Base-by-base conservation (phyloP, 2,888 invertebrate species). In the Petrolisthes cinctipes region DNA sequence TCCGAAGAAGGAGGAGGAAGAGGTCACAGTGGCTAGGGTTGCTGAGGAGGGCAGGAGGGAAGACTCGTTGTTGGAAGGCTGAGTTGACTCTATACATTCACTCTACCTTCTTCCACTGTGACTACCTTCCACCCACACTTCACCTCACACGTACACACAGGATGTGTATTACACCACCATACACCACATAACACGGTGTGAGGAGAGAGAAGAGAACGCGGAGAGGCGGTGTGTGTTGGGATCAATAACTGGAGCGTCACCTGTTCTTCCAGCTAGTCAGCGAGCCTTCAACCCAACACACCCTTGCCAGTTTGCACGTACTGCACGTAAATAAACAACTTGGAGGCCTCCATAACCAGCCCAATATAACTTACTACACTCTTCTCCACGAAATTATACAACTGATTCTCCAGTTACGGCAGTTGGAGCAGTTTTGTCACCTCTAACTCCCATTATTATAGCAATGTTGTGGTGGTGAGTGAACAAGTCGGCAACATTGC, bases 211-310 rank as follows among this genome's bases (percentile, higher is more conserved):
- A 51, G n/a, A 37, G 51, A 68, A 17, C 37, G 14, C 53, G 68
- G 17, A n/a, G 66, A 79, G 79, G 68, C 51, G n/a, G 82, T n/a
- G 53, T 23, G 37, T 23, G 68, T 7, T 37, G 37, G 79, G 79
- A 85, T 85, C 85, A 85, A 85, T 85, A 85, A 78, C 57, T 37
- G 68, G 66, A 54, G 85, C 85, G 85, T 85, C 85, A 85, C 85
- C 85, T 85, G 85, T 85, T 85, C 54, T 37, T 85, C 9, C 53
- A 79, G 85, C 85, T 85, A 68, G 85, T 79, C 68, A 14, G 79
- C 37, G 85, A 85, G 85, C 85, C 79, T 66, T 51, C 78, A n/a
- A 54, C 17, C 56, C 54, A 9, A 54, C n/a, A 9, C 11, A 17
- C 53, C 9, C 14, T 56, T 14, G 0, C 17, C 17, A n/a, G 7